Conservation (phyloP, 2,888 invertebrate species). For the Ecdyonurus torrentis region DNA sequence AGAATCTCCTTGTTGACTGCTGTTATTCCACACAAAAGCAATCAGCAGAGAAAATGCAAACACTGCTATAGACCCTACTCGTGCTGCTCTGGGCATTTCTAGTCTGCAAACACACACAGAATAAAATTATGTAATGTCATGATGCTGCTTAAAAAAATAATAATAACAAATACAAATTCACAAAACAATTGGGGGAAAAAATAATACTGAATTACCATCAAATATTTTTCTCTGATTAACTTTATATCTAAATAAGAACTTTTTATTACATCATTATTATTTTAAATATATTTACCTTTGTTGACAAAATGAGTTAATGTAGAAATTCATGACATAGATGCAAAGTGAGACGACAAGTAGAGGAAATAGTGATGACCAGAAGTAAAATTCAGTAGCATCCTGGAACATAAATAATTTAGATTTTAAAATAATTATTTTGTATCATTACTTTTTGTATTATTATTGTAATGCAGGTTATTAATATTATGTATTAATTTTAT, state of each 20-base stretch:
- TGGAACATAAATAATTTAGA: background rate
- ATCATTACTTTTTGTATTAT: too few species aligned
- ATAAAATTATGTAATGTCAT: too few species aligned
- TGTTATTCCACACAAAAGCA: conserved; percentile 11
- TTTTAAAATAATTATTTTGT: too few species aligned
- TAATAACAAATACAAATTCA: too few species aligned
- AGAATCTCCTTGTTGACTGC: background rate
- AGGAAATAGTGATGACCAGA: conserved; percentile 8
- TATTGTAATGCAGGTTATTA: too few species aligned
- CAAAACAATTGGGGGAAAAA: too few species aligned
- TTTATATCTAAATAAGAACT: too few species aligned
- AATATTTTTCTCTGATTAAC: too few species aligned
- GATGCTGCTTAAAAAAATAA: too few species aligned
- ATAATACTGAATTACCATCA: too few species aligned
- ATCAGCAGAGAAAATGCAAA: conserved; percentile 10
- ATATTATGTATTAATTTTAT: too few species aligned
- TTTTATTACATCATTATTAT: too few species aligned
- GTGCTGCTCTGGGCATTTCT: conserved; percentile 11
- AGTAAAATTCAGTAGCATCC: background rate
- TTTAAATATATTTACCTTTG: conserved; percentile 22
- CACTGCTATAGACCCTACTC: conserved; percentile 12
- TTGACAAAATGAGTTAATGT: conserved; percentile 25
- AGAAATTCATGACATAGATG: conserved; percentile 30
- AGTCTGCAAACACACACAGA: conserved; percentile 8
- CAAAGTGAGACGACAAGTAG: conserved; percentile 19